These are phyloP conservation scores for Sturmia bella DNA, from an alignment of 2,888 invertebrate genomes.

Conservation along the genomic window DNA sequence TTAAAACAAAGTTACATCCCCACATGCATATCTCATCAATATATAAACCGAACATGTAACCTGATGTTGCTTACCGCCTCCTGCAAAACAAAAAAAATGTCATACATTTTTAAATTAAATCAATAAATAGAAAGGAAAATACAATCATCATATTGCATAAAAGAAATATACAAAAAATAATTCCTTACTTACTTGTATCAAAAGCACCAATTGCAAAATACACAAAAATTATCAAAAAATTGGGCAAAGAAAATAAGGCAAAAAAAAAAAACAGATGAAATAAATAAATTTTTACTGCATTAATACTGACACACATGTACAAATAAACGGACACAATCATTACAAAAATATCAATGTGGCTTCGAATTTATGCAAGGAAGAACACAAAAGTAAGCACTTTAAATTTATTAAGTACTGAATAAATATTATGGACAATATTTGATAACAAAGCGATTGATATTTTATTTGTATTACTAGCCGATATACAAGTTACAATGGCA, in stretches of 20 bases:
- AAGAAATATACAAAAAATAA: constrained; percentile 19
- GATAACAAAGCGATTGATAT: not conserved
- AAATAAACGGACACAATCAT: not conserved
- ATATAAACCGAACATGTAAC: not conserved
- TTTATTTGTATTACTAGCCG: constrained; percentile 4
- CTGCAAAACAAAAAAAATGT: not conserved
- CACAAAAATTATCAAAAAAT: constrained; percentile 24
- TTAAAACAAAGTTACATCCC: not conserved
- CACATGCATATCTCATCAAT: constrained; percentile 29
- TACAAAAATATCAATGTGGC: not conserved
- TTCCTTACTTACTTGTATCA: not conserved
- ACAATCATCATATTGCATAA: not conserved
- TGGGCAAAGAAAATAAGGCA: not conserved
- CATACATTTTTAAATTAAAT: constrained; percentile 22
- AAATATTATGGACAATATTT: constrained; percentile 29
- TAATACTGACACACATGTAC: not conserved
- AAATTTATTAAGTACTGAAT: constrained; percentile 43
- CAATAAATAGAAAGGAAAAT: constrained; percentile 37
- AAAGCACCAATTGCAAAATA: constrained; percentile 36
- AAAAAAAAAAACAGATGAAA: constrained; percentile 7
- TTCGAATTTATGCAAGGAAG: not conserved
- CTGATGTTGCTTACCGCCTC: not conserved
- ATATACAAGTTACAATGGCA: not conserved
- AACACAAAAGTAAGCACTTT: not conserved
- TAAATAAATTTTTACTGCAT: constrained; percentile 29